Base-by-base conservation (phyloP, 2,797 vertebrate species). In the Limnodromus scolopaceus region DNA sequence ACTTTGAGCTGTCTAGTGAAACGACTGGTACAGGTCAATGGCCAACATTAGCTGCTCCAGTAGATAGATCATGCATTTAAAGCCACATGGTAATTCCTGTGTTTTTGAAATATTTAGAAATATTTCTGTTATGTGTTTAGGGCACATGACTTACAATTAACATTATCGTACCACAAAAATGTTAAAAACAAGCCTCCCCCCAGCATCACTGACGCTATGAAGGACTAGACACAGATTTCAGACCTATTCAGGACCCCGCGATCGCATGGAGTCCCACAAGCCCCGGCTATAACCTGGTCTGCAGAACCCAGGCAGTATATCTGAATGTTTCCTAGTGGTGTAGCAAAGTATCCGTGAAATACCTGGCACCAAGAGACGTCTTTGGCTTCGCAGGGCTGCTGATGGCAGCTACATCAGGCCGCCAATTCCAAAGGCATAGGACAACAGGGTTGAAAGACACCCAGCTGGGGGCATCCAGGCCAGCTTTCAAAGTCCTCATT, bases 261-360 rank as follows among this genome's bases (percentile, higher is more conserved):
- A 9, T 60, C 0, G 0, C 72, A 34, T 3, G 0, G 0, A 77
- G 57, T 68, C 61, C 68, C 28, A 43, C 2, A 13, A 77, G 23
- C 16, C 51, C 64, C 2, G 4, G 22, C 36, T 53, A 3, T 41
- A 13, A 53, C 4, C 20, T 68, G 60, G 11, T 39, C 28, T 15
- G 65, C 2, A 3, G 68, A 72, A 89, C 74, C 28, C 18, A 48
- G 15, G n/a, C 11, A 80, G 25, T 38, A 3, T 41, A 10, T 55
- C 38, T 55, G 32, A 58, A 58, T 28, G 16, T 66, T 77, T 90
- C 22, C 32, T 23, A 36, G 48, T 66, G 68, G 8, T 63, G 15
- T 46, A 72, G 60, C 32, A 24, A 46, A 65, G 22, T 39, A n/a
- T 70, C 48, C 8, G 7, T 58, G 49, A 55, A 76, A 54, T 15